Percentiles rank a stretch among this genome's conserved stretches.
phyloP scores from a whole-genome alignment of 2,113 vertebrate species.

The Ammodytes dubius region DNA sequence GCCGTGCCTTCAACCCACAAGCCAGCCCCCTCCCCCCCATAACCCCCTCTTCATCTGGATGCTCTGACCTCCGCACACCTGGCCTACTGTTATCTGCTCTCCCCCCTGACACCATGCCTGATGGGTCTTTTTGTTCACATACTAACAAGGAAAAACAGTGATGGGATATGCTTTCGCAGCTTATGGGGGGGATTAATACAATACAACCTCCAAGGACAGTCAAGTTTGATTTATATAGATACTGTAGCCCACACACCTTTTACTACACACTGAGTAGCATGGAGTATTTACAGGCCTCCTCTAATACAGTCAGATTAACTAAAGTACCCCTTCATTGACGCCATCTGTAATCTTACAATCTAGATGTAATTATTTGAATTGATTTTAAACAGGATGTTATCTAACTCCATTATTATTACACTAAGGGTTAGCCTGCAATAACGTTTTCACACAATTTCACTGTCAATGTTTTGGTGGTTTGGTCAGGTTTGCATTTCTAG shows the following conservation, averaged over 20 bases:
- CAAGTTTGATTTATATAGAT: background rate
- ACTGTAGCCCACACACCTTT: no score
- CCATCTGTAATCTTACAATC: background rate
- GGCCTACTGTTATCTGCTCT: conserved; percentile 60
- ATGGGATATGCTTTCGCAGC: conserved; percentile 3
- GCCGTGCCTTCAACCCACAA: conserved; percentile 42
- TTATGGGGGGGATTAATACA: conserved; percentile 17
- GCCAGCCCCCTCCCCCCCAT: background rate
- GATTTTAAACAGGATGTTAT: background rate
- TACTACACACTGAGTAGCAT: background rate
- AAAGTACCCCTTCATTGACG: background rate
- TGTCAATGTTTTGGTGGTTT: background rate
- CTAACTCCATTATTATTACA: background rate
- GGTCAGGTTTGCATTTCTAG: background rate
- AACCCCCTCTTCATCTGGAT: conserved; percentile 21
- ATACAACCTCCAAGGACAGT: conserved; percentile 48
- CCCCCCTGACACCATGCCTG: conserved; percentile 42
- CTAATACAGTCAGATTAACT: background rate
- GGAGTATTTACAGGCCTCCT: background rate
- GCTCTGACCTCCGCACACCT: conserved; percentile 71
- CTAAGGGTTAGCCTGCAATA: background rate
- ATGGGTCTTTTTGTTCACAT: conserved; percentile 65
- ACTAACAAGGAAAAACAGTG: conserved; percentile 51
- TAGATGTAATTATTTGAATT: background rate
- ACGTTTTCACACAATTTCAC: background rate